phyloP scores from a whole-genome alignment of 2,113 vertebrate species.

The Trogon surrucura region DNA sequence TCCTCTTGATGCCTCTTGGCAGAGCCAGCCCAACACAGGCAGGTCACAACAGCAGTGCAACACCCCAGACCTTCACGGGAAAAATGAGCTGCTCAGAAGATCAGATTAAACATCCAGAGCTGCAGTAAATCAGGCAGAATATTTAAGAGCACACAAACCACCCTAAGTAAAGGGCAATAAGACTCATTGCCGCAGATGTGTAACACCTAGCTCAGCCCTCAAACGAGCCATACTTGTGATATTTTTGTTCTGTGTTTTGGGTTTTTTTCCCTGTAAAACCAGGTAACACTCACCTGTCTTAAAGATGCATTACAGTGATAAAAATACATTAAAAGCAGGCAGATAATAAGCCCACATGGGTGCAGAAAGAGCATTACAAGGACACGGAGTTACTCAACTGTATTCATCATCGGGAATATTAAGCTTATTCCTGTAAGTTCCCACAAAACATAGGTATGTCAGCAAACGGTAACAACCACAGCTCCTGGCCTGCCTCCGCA shows the following conservation, averaged over 20 bases:
- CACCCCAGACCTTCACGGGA: too few species aligned
- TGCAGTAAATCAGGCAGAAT: not conserved
- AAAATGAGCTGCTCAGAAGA: accelerated
- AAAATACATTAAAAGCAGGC: not conserved
- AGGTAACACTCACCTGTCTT: not conserved
- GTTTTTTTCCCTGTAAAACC: not conserved
- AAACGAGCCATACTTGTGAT: accelerated
- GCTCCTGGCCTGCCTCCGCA: not conserved
- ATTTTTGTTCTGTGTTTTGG: too few species aligned
- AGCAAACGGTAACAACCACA: accelerated
- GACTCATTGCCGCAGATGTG: accelerated
- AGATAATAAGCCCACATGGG: not conserved
- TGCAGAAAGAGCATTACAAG: not conserved
- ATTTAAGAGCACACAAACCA: not conserved
- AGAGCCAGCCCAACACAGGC: not conserved
- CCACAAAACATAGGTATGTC: not conserved
- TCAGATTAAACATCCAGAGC: not conserved
- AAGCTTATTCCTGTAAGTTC: not conserved
- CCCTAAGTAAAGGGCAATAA: not conserved
- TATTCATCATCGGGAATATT: not conserved
- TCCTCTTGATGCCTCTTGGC: not conserved
- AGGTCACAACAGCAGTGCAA: not conserved
- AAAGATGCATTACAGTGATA: not conserved
- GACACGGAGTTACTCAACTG: not conserved
- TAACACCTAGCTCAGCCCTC: not conserved